Evolutionary conservation across 2,797 vertebrate genomes (phyloP), one percentile per base, ranked within the genome.

Genomic region (Neostethus bicornis): DNA sequence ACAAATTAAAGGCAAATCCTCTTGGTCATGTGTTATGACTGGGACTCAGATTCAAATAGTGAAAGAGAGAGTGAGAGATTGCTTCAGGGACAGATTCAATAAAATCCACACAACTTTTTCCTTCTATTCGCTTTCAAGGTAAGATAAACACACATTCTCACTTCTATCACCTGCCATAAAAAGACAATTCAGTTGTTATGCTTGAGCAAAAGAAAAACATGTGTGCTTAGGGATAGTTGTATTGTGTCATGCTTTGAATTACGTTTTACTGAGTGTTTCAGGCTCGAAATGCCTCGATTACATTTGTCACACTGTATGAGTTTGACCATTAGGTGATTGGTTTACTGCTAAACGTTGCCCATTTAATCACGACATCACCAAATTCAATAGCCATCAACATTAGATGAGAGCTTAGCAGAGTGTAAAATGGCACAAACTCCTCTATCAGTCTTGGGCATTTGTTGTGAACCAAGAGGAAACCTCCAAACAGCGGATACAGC

Each of bases 1-100:
- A 87, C 92, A 92, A 93, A 93, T 93, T 80, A 90, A 83, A 93
- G 62, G 89, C 91, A 93, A 93, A 93, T 89, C 64, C 69, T 71
- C 70, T 79, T 12, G 81, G 87, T 90, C 88, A 86, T 87, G 82
- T 88, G 88, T 84, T 89, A 84, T 75, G 75, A 79, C 75, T 86
- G 84, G 77, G 71, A 79, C 70, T 69, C 64, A 69, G 80, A 86
- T 84, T 85, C 89, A 91, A 91, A 91, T 86, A 82, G 69, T 54
- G 60, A 76, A 51, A 77, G 55, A 79, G 51, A 72, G 49, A 75
- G 32, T 58, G 55, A 72, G 52, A 69, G 64, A 84, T 78, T 81
- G 79, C 67, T 57, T 44, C 62, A 64, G 62, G 66, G 66, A 70
- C 72, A 1, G 58, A 53, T 51, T 21, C 37, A 32, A 77, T 80